Conservation (phyloP, 2,797 vertebrate species). For the Enteromius unitaeniatus region DNA sequence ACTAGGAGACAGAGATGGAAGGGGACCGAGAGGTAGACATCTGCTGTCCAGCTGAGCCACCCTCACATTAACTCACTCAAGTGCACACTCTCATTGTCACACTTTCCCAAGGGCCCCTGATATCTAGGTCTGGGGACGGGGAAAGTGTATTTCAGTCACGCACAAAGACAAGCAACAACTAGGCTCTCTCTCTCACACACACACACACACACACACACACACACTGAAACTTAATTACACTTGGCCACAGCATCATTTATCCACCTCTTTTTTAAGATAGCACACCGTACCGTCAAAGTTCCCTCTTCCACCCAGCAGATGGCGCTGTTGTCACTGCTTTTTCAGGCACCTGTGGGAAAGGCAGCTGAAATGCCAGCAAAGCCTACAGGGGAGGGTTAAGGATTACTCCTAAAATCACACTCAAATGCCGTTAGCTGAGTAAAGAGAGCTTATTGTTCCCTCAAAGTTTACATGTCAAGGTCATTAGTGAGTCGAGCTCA, state of each 20-base stretch:
- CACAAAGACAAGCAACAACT: conserved; percentile 47
- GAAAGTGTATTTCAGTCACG: conserved; percentile 55
- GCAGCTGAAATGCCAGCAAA: conserved; percentile 77
- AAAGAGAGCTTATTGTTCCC: conserved; percentile 76
- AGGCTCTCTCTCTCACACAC: not conserved
- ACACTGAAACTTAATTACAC: not conserved
- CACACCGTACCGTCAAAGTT: not conserved
- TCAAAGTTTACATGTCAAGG: conserved; percentile 78
- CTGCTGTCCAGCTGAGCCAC: conserved; percentile 72
- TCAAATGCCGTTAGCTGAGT: conserved; percentile 75
- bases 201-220: not conserved
- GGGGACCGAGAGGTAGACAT: conserved; percentile 65
- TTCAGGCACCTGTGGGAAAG: conserved; percentile 72
- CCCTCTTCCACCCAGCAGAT: conserved; percentile 72
- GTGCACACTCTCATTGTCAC: conserved; percentile 68
- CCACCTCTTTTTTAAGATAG: conserved; percentile 16
- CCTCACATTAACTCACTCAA: conserved; percentile 66
- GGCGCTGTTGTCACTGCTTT: conserved; percentile 78
- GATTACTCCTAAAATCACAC: conserved; percentile 73
- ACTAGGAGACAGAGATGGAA: conserved; percentile 64
- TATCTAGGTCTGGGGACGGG: conserved; percentile 55
- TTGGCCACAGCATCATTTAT: conserved; percentile 20
- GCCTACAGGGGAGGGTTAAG: conserved; percentile 65
- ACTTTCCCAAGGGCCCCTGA: conserved; percentile 70
- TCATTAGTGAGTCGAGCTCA: conserved; percentile 74